A percentile compares a stretch with the other conserved stretches of the same genome.
phyloP scores from a whole-genome alignment of 2,113 vertebrate species.

The Gymnocephalus cernua region DNA sequence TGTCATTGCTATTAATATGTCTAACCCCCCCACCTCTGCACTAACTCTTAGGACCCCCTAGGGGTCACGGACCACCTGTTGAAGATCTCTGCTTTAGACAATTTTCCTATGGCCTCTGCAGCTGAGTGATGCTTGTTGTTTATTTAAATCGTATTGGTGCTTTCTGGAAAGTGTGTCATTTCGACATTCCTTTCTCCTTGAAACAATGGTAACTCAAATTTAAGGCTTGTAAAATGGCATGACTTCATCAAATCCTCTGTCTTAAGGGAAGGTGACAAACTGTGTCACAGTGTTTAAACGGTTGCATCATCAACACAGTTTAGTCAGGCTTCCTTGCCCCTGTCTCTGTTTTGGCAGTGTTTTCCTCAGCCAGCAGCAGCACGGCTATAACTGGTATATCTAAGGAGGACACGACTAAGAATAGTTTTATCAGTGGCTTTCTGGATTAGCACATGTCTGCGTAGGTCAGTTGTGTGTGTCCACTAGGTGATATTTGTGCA shows the following conservation, averaged over 20 bases:
- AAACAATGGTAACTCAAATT: conserved; percentile 22
- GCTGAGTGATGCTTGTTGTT: conserved; percentile 17
- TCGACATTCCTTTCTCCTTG: conserved; percentile 21
- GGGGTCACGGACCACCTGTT: too few relatives aligned
- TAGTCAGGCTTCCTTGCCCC: conserved; percentile 19
- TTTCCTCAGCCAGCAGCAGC: conserved; percentile 10
- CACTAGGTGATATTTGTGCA: conserved; percentile 22
- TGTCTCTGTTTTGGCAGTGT: conserved; percentile 38
- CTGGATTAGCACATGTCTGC: conserved; percentile 55
- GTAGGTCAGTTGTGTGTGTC: conserved; percentile 50
- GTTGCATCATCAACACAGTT: conserved; percentile 17
- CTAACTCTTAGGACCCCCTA: too few relatives aligned
- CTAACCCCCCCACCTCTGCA: too few relatives aligned
- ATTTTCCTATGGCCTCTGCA: background rate
- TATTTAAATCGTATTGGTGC: background rate
- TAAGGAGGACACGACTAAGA: conserved; percentile 67
- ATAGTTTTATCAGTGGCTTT: conserved; percentile 63
- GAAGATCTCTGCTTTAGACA: too few relatives aligned
- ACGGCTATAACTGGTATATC: conserved; percentile 19
- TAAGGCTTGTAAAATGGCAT: background rate
- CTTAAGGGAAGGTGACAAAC: conserved; percentile 32
- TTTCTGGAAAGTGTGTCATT: conserved; percentile 19
- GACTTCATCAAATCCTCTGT: conserved; percentile 16
- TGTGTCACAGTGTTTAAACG: conserved; percentile 16
- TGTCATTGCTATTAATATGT: too few relatives aligned